Evolutionary conservation across 2,113 vertebrate species (phyloP), one percentile per base, ranked within the genome.

Genomic region (Halcyon senegalensis): DNA sequence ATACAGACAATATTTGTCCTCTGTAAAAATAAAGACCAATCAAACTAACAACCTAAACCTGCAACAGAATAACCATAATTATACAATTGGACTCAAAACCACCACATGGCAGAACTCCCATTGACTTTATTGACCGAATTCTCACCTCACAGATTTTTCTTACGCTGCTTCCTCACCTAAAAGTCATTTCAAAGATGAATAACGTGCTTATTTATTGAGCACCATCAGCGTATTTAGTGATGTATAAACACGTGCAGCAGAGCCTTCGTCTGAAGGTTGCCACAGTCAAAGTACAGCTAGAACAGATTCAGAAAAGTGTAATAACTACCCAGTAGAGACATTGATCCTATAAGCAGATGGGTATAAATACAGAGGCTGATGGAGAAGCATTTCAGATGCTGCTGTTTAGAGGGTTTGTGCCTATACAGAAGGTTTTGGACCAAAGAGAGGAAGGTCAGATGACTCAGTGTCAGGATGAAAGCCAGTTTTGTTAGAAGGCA

Each of bases 401-500:
- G 2, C 50, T 2, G 24, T 76, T 91, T 67, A 80, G 87, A 94
- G 50, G 16, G 11, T 67, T 94, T 56, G 23, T 39, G 37, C 59
- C 33, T 51, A 58, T 11, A 69, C 69, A 75, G 44, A 73, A 83
- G 39, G 46, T 37, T 95, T 91, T 24, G 55, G 81, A 18, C 64
- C 76, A 68, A 68, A 46, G 51, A 59, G 53, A 84, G 35, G 50
- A 83, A 90, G 59, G 73, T 70, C 84, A 5, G 81, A 51, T 44
- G 69, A 80, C 33, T 87, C 59, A 59, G 23, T 46, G 66, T 19
- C 64, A 77, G 92, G 69, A 72, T 64, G 58, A 82, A 91, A 92
- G 92, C 63, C 83, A 83, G 60, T 60, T 91, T 70, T 94, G 72
- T 90, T 31, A 86, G 86, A 56, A 91, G 76, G 75, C 87, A 90